These are phyloP conservation scores for Eubasilissa regina DNA, from an alignment of 1,140 invertebrate species.

Conservation along the genomic window DNA sequence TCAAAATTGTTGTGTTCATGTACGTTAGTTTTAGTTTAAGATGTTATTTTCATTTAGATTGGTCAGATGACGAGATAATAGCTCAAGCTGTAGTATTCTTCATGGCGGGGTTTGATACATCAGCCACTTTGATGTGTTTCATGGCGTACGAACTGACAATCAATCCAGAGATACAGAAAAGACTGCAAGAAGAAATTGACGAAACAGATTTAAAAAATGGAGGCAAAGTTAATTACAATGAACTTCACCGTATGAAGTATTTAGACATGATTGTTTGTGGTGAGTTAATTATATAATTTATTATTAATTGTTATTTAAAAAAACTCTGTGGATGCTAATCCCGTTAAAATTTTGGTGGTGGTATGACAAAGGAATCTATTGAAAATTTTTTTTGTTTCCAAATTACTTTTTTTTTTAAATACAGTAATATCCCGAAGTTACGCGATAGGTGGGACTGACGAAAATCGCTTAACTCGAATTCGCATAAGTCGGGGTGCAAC, in stretches of 20 bases:
- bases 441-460: too few relatives aligned
- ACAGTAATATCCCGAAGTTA: too few relatives aligned
- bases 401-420: too few relatives aligned
- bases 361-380: too few relatives aligned
- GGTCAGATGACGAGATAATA: constrained; percentile 61
- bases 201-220: constrained; percentile 65
- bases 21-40: too few relatives aligned
- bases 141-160: constrained; percentile 73
- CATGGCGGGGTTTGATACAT: constrained; percentile 76
- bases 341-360: too few relatives aligned
- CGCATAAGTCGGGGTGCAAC: too few relatives aligned
- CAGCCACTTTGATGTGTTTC: constrained; percentile 72
- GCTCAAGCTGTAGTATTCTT: constrained; percentile 75
- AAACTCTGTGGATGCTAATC: too few relatives aligned
- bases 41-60: constrained; percentile 26
- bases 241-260: constrained; percentile 69
- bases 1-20: too few relatives aligned
- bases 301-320: too few relatives aligned
- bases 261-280: constrained; percentile 66
- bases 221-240: constrained; percentile 66
- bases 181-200: constrained; percentile 74
- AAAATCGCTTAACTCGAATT: too few relatives aligned
- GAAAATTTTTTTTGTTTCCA: too few relatives aligned
- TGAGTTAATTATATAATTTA: background rate
- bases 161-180: constrained; percentile 74